phyloP scores from a whole-genome alignment of 2,888 invertebrate species.

The Podabrus alpinus region DNA sequence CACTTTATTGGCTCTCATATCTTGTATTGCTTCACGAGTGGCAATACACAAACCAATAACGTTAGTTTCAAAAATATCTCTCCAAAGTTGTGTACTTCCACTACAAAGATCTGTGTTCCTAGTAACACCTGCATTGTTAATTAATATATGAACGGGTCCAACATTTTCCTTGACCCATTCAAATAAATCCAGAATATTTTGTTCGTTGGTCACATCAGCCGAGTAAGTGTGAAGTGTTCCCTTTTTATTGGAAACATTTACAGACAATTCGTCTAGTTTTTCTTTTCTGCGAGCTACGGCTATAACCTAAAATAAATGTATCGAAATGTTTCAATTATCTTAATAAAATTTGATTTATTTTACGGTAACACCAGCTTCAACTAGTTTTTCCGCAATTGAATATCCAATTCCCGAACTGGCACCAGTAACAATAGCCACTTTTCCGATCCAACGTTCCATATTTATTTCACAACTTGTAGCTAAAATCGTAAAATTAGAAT shows the following conservation, averaged over 20 bases:
- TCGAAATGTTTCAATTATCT: background rate
- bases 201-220: slow-evolving; percentile 4
- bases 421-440: background rate
- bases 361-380: background rate
- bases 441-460: background rate
- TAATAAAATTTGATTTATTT: background rate
- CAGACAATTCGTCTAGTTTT: background rate
- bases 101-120: background rate
- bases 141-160: slow-evolving; percentile 2
- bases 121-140: background rate
- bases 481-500: background rate
- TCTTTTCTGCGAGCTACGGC: slow-evolving; percentile 8
- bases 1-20: background rate
- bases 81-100: slow-evolving; percentile 5
- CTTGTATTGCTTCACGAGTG: slow-evolving; percentile 10
- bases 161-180: slow-evolving; percentile 1
- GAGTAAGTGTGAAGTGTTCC: slow-evolving; percentile 5
- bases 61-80: slow-evolving; percentile 11
- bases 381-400: background rate
- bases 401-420: background rate
- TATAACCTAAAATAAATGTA: background rate
- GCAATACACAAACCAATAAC: slow-evolving; percentile 16
- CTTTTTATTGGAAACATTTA: background rate
- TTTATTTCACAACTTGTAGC: background rate
- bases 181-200: slow-evolving; percentile 12